Evolutionary conservation across 2,113 vertebrate genomes (phyloP), one percentile per base, ranked within the genome.

Genomic region (Epinephelus fuscoguttatus): DNA sequence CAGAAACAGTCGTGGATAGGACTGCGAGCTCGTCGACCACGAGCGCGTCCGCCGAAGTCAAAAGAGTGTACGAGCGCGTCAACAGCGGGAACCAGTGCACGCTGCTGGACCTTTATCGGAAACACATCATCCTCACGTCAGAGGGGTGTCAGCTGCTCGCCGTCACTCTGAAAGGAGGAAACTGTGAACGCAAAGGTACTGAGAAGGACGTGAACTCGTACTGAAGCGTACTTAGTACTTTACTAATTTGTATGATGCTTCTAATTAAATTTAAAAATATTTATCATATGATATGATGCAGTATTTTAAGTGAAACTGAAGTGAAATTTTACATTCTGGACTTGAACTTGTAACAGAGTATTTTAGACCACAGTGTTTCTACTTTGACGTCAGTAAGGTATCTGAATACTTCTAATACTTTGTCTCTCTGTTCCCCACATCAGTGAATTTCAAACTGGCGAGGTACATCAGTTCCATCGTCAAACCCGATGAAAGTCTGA

Each of bases 361-460:
- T 59, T 27, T 14, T 57, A 11, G 42, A 10, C 42, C 11, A 10
- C 11, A 12, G 42, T 45, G 11, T 45, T 45, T 45, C 11, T 45
- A 57, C 18, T 53, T 3, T 21, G 2, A 55, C 19, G 4, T 21
- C 19, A 53, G 50, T 53, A 53, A 55, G n/a, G 8, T 45, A 45
- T 12, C 11, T 45, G 42, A 45, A 45, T 12, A 45, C 42, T 9
- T 45, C 42, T 45, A 37, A 37, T 37, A 37, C 33, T 37, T 37
- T 7, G 6, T 37, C 33, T 37, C 33, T 37, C 33, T 45, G 15
- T 50, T 50, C 6, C 6, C 4, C 0, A 2, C 49, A 1, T 50
- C 56, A 95, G 95, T 90, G 19, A 69, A 4, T 6, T 91, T 95
- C 18, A 82, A 80, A 12, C 72, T 95, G 79, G 82, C 60, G 0